Base-by-base conservation (phyloP, 53 echinoderm and acorn worm species). In the Pentamera pediparva region DNA sequence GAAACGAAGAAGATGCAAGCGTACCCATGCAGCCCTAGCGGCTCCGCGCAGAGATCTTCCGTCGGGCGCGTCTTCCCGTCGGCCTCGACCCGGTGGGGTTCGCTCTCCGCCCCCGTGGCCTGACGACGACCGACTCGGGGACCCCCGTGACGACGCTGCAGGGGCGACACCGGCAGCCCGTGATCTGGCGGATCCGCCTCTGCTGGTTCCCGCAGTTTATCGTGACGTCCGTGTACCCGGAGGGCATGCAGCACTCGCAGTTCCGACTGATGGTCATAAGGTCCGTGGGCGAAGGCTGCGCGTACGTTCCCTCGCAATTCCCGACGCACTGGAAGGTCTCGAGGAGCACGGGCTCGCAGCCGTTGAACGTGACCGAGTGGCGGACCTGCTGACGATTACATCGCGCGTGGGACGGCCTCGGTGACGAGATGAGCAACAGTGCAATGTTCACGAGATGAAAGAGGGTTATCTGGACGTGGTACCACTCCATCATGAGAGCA, bases 401-500 rank as follows among this genome's bases (percentile, higher is more conserved):
- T 65, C 65, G 20, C 8, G 65, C 65, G 27, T 35, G 39, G 22
- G 39, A 22, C 39, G 39, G 26, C 37, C 22, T 22, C 22, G 39
- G 12, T 10, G 19, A 37, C 25, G 65, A 40, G 17, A 65, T 20
- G 35, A 65, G 36, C 19, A 40, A 19, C 24, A 65, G 2, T 15
- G 37, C 26, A 6, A 65, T 25, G 39, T 19, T 6, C 10, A 65
- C 7, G 15, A 38, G 26, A 4, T 65, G 65, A 37, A 37, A 38
- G 12, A 65, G 37, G 5, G 65, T 37, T 40, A 21, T 65, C 39
- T 65, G 33, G 21, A 65, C 12, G 39, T 19, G 3, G 19, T 3
- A 36, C 65, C 65, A 65, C 20, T 25, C 65, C 39, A 65, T 65
- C n/a, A n/a, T n/a, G n/a, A n/a, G n/a, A n/a, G n/a, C n/a, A n/a